Base-by-base conservation (phyloP, 2,113 vertebrate species). In the Pelvicachromis taeniatus region DNA sequence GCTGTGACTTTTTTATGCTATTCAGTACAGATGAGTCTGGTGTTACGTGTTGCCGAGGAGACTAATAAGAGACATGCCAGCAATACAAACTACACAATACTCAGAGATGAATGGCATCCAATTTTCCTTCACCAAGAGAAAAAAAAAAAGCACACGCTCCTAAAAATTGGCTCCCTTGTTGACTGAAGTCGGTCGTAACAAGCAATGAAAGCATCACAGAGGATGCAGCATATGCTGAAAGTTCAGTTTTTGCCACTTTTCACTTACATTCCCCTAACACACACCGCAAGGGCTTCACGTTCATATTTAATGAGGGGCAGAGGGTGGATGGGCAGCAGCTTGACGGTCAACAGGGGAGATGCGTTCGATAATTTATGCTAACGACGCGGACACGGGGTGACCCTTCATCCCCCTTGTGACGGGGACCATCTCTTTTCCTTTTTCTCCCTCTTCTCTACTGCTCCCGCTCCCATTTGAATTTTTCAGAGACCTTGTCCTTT, bases 401-500 rank as follows among this genome's bases (percentile, higher is more conserved):
- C 56, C 63, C 29, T 81, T 75, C 2, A 78, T 82, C 45, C 58
- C 45, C 73, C 55, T 48, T 6, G 38, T 9, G 13, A 70, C 19
- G 19, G 23, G 26, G 14, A 68, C 29, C 9, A 1, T 42, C 63
- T 33, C 33, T 38, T 59, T 63, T 38, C 33, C 77, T 40, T 61
- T 29, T 48, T 42, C 54, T 78, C 50, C 61, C 26, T 78, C 61
- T 55, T 14, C 77, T 83, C 48, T 2, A 6, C 14, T 1, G 7
- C 78, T 81, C 21, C 78, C 29, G 16, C 61, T 55, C 81, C 7
- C 31, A 61, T 79, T 59, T 79, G 14, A 81, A 85, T 86, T 81
- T 89, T 82, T 87, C 29, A 77, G 31, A 81, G 75, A 77, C 59
- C 81, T 70, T 81, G 80, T 92, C 84, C 80, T 84, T 85, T 80